Percentiles rank a stretch among this genome's conserved stretches.
Evolutionary conservation across 2,113 vertebrate genomes (phyloP).

Genomic region (Hiodon alosoides): DNA sequence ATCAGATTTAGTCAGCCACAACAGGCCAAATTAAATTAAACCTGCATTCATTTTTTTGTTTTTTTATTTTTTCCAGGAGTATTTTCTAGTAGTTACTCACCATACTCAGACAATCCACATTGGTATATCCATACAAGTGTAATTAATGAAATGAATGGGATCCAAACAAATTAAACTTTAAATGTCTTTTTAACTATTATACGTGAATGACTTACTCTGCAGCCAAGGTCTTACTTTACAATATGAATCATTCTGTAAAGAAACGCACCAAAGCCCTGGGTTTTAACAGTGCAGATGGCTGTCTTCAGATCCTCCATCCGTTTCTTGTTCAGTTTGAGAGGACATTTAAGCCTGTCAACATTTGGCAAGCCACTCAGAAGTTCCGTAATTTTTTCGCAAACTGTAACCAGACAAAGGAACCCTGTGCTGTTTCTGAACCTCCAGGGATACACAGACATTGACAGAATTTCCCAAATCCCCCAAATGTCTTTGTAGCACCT

Average conservation of each 20-base stretch:
- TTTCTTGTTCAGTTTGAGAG: slow-evolving; percentile 17
- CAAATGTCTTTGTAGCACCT: too few relatives aligned
- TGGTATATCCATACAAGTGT: too few relatives aligned
- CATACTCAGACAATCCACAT: too few relatives aligned
- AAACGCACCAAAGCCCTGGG: slow-evolving; percentile 11
- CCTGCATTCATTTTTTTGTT: not conserved
- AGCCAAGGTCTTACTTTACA: not conserved
- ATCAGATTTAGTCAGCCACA: not conserved
- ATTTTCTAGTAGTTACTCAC: too few relatives aligned
- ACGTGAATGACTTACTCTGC: not conserved
- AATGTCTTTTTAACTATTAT: not conserved
- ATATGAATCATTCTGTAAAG: slow-evolving; percentile 6
- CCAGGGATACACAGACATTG: slow-evolving; percentile 17
- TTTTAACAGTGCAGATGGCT: slow-evolving; percentile 35
- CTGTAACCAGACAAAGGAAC: slow-evolving; percentile 29
- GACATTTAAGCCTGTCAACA: slow-evolving; percentile 4
- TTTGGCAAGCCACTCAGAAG: slow-evolving; percentile 24
- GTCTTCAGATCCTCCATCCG: slow-evolving; percentile 33
- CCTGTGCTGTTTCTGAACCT: slow-evolving; percentile 25
- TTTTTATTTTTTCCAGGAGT: too few relatives aligned
- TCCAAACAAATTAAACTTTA: not conserved
- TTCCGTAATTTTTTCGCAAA: slow-evolving; percentile 31
- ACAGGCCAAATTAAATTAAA: not conserved
- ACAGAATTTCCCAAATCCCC: not conserved
- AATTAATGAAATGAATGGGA: too few relatives aligned